Evolutionary conservation across 2,113 vertebrate species (phyloP).

Genomic region (Gymnogyps californianus): DNA sequence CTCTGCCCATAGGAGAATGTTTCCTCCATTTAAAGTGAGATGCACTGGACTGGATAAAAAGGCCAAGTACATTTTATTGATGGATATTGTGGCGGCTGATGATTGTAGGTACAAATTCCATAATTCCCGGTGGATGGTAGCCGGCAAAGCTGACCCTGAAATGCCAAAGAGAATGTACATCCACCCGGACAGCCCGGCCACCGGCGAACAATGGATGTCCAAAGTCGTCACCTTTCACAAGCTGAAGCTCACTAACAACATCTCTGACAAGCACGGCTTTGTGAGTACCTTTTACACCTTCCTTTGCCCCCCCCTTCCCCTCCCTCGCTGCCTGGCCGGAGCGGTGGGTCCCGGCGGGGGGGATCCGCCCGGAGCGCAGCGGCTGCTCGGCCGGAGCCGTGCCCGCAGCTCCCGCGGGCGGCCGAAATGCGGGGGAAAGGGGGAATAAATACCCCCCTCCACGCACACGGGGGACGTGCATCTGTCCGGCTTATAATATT

Average conservation of each 20-base stretch:
- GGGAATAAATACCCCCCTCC: not conserved
- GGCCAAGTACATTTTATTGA: constrained; percentile 97
- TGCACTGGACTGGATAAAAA: constrained; percentile 99
- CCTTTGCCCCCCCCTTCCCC: not conserved
- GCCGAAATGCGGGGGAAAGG: not conserved
- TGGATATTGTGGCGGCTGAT: constrained; percentile 98
- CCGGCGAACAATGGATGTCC: constrained; percentile 99
- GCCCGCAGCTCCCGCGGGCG: not conserved
- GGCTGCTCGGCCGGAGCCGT: not conserved
- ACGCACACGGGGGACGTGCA: rapidly evolving
- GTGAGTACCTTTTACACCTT: constrained; percentile 83
- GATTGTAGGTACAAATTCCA: constrained; percentile 99
- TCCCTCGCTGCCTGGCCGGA: not conserved
- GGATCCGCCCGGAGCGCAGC: not conserved
- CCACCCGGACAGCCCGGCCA: constrained; percentile 97
- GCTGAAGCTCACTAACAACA: constrained; percentile 99
- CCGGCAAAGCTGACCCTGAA: constrained; percentile 97
- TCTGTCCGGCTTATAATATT: rapidly evolving
- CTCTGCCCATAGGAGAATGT: constrained; percentile 87
- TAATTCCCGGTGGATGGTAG: constrained; percentile 99
- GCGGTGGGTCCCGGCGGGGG: not conserved
- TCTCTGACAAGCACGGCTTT: constrained; percentile 99
- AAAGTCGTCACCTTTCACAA: constrained; percentile 99
- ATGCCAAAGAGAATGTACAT: constrained; percentile 99
- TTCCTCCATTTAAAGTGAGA: constrained; percentile 98